Evolutionary conservation across 2,888 invertebrate species (phyloP), one percentile per base, ranked within the genome.

Genomic region (Rhyacophila evoluta): DNA sequence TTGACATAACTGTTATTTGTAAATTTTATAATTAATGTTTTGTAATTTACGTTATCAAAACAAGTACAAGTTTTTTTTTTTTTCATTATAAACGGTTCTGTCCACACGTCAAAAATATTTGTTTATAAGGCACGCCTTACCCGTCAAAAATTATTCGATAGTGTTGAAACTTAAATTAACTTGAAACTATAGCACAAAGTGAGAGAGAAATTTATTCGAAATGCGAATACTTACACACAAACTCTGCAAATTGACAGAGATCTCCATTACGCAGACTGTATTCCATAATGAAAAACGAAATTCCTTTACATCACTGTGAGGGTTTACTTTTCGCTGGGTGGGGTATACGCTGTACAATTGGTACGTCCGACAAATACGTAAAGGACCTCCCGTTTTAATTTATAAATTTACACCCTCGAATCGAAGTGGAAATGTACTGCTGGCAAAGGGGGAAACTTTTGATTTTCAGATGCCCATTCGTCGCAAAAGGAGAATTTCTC

Each of bases 381-480:
- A 72, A 27, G 68, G 37, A 74, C 72, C 72, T 28, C 75, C 75
- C 78, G 75, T 70, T 76, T 79, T 79, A 79, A 79, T 79, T 79
- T 77, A 79, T 76, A 79, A 79, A 79, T 76, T 76, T 76, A 71
- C 79, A 72, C 74, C 76, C 73, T 72, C 75, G 79, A 79, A 73
- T 79, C 79, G 73, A 77, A 76, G 73, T 72, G 55, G 76, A 79
- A 76, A 76, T 70, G 76, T 75, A 75, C 37, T 37, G 74, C 29
- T 25, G 68, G 69, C 71, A 29, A 38, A 36, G 75, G 75, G 74
- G 79, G 69, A 79, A 79, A 75, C 73, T 79, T 79, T 79, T 79
- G 79, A 79, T 79, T 79, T 79, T 75, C 79, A 72, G 68, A 72
- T 79, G 72, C 79, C 79, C 75, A 79, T 75, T 79, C 72, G 79